Evolutionary conservation across 2,797 vertebrate genomes (phyloP), one percentile per base, ranked within the genome.

Genomic region (Enteromius argenteus): DNA sequence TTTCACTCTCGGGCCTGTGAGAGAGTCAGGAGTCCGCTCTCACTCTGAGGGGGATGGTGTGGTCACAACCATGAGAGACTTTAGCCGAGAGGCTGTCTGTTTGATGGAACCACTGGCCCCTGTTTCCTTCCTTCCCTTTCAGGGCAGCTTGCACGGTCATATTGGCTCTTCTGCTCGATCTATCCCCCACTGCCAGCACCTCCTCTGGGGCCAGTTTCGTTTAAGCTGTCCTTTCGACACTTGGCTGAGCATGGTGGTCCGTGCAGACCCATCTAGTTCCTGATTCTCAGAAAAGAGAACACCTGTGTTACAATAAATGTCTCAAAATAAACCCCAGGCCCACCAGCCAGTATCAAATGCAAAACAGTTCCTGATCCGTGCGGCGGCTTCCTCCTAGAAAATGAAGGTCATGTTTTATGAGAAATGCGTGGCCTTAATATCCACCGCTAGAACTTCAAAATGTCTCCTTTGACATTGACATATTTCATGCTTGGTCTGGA

Each of bases 41-140:
- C 42, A 37, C 69, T 79, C 42, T 39, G 58, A 68, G 88, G 86
- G 84, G 81, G 80, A 73, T 80, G 80, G 69, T 89, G 89, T 89
- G 88, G 87, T 87, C 27, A 75, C 67, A 75, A 83, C 51, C 68
- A 76, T 68, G 66, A 79, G 81, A 77, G 73, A 51, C 72, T 67
- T 82, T 58, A 83, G 62, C 80, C 51, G 72, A 77, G 58, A 84
- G 44, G n/a, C 56, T 85, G 66, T 86, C 71, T 87, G 83, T 86
- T 76, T 86, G 85, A 83, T 89, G 85, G 87, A 91, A 89, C 90
- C 86, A 87, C 92, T 92, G 86, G 91, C 90, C 91, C 92, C 89
- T 90, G 88, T 85, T 95, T 94, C 93, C 93, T 94, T 94, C 93
- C 94, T 93, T 94, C 91, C 92, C 92, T 92, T 92, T 91, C 83